Percentiles rank a stretch among this genome's conserved stretches.
phyloP scores from a whole-genome alignment of 2,797 vertebrate species.

The Sardinella longiceps region DNA sequence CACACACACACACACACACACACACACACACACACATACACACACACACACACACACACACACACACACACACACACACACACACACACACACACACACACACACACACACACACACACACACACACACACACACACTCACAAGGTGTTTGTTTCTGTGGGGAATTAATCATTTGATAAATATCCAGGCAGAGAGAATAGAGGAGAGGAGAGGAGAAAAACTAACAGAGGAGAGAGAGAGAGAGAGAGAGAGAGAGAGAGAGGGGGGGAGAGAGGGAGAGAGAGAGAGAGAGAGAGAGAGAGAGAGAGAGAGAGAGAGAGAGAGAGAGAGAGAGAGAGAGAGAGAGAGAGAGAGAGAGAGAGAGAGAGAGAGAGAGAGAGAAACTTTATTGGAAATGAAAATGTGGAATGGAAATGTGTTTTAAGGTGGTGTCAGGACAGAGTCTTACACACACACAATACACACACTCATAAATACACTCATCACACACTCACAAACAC shows the following conservation, averaged over 20 bases:
- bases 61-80: no score
- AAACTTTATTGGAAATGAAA: no score
- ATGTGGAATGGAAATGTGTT: no score
- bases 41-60: conserved; percentile 1
- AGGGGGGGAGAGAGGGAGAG: background rate
- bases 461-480: no score
- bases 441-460: no score
- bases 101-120: no score
- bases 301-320: background rate
- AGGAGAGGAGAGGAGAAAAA: background rate
- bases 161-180: conserved; percentile 33
- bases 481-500: no score
- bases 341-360: background rate
- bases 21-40: background rate
- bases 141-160: conserved; percentile 22
- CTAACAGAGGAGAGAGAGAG: background rate
- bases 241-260: background rate
- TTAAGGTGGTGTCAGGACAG: background rate
- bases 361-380: background rate
- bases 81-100: conserved; percentile 11
- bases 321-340: background rate
- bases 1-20: background rate
- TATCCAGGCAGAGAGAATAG: conserved; percentile 26
- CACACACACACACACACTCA: background rate
- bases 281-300: background rate